Evolutionary conservation across 2,797 vertebrate species (phyloP), one percentile per base, ranked within the genome.

Genomic region (Aeoliscus strigatus): DNA sequence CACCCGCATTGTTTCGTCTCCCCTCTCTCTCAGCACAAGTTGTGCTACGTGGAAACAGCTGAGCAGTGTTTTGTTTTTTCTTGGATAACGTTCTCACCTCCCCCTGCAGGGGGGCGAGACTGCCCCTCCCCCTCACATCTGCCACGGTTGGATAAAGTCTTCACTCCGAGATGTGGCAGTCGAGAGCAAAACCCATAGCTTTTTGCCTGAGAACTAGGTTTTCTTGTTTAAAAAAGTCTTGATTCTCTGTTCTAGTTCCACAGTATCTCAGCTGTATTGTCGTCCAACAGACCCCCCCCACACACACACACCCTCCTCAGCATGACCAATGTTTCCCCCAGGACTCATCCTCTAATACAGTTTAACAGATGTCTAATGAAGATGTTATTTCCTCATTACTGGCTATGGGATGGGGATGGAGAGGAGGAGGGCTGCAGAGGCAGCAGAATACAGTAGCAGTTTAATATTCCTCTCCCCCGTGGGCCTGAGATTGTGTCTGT

Each of bases 301-400:
- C 74, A 44, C 49, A 46, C 74, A 44, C 59, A 55, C 63, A 65
- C 53, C 64, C 71, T 73, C 68, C 55, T 55, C 77, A 76, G 85
- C 85, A 86, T 89, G 85, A 87, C 87, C 86, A 88, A 88, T 87
- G 77, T 59, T 83, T 75, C 82, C 86, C 85, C 73, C 79, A 82
- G 86, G 85, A 87, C 82, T 70, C 62, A 66, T 84, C 79, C 67
- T 79, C 70, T 88, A 89, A 89, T 88, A 81, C 81, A 84, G 74
- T 86, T 88, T 88, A 88, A 89, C 83, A 88, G 86, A 89, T 88
- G 80, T 88, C 86, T 88, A 90, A 89, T 90, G 86, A 90, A 88
- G 82, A 88, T 84, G 82, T 86, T 86, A 87, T 88, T 88, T 86
- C 83, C 87, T 90, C 87, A 90, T 90, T 90, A 90, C 81, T 75